Base-by-base conservation (phyloP, 2,797 vertebrate species). In the Etheostoma nigrum region DNA sequence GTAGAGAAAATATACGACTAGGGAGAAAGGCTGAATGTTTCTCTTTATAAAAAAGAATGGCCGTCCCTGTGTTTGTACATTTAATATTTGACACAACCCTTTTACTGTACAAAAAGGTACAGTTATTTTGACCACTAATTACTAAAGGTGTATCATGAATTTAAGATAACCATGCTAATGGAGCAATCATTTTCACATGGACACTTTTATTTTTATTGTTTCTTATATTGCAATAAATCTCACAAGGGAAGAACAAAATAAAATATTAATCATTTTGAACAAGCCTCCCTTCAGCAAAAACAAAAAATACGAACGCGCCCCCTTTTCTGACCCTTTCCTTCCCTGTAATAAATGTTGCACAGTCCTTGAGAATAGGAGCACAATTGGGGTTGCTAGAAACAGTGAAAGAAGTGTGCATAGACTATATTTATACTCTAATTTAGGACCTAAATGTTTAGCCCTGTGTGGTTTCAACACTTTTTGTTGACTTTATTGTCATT, bases 401-500 rank as follows among this genome's bases (percentile, higher is more conserved):
- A 44, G 62, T 48, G 12, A 77, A 53, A 64, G 55, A 57, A 52
- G 44, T 81, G 47, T 66, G 12, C 7, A 66, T 36, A 54, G 54
- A 42, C 30, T 57, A 19, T 16, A 57, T 72, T 60, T 6, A 76
- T 82, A 33, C 55, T 54, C 72, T 45, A 18, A 12, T 78, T 53
- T 42, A 65, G 21, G 36, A 42, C 9, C 11, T 71, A 14, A 62
- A 27, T 57, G 63, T 60, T 36, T 14, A 52, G 40, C 47, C 30
- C 58, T 58, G 44, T 80, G 71, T 71, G 54, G 36, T 14, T 73
- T 51, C 65, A 62, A 53, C 54, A 40, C 55, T 52, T 67, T 16
- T 18, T 7, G 13, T 57, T 57, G 53, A 57, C 8, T 66, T 58
- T 25, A 45, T n/a, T 84, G 64, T 72, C 51, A 30, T 76, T 86